A percentile compares a stretch with the other conserved stretches of the same genome.
phyloP scores from a whole-genome alignment of 2,113 vertebrate species.

The Grantiella picta region DNA sequence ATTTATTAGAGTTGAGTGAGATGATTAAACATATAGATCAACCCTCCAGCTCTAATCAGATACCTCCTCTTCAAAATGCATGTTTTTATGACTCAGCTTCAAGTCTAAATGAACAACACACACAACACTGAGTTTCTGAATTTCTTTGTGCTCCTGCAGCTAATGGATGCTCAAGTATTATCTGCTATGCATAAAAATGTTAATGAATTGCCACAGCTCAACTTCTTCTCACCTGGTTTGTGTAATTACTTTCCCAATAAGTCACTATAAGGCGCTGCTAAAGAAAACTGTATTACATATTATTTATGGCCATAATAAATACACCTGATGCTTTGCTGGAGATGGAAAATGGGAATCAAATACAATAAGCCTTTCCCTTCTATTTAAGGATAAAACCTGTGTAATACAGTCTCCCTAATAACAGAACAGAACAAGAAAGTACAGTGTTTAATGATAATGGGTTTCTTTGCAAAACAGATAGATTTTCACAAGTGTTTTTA shows the following conservation, averaged over 20 bases:
- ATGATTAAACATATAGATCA: background rate
- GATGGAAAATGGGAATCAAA: background rate
- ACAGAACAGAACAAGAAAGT: background rate
- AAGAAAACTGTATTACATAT: background rate
- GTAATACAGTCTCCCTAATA: background rate
- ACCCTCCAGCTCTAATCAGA: background rate
- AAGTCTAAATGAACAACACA: background rate
- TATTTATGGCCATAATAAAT: background rate
- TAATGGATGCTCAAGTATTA: constrained; percentile 40
- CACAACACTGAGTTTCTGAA: background rate
- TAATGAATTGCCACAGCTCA: constrained; percentile 31
- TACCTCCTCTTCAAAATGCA: background rate
- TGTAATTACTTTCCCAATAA: constrained; percentile 10
- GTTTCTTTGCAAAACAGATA: background rate
- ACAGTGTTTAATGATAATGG: background rate
- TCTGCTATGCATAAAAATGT: background rate
- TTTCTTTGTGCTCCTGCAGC: constrained; percentile 5
- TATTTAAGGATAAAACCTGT: background rate
- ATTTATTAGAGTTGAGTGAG: background rate
- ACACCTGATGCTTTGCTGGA: background rate
- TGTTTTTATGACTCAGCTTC: background rate
- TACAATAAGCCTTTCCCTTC: background rate
- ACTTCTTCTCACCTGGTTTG: background rate
- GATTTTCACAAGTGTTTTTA: background rate
- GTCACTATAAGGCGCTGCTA: background rate